Conservation (phyloP, 2,797 vertebrate genomes). For the Hippocampus kuda region DNA sequence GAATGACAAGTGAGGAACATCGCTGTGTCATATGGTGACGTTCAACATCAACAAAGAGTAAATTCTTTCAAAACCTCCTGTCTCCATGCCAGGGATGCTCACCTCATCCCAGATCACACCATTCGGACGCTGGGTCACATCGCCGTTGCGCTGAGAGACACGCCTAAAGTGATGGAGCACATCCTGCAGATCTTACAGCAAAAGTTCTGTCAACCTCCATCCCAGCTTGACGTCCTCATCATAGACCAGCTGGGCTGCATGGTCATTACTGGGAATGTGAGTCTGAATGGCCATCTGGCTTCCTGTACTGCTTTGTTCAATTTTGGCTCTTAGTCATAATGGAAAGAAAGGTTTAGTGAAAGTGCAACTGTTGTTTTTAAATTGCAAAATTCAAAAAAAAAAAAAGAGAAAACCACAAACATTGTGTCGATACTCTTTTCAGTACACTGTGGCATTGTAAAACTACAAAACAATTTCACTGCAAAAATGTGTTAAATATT, state of each 20-base stretch:
- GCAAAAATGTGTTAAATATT: not conserved
- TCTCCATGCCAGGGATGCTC: constrained; percentile 76
- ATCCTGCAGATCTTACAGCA: constrained; percentile 96
- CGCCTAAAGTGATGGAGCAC: constrained; percentile 91
- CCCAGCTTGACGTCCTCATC: constrained; percentile 88
- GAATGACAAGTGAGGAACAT: constrained; percentile 80
- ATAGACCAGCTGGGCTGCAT: constrained; percentile 94
- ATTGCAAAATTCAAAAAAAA: not conserved
- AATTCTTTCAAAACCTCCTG: not conserved
- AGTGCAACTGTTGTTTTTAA: not conserved
- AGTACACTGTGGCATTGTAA: too few relatives aligned
- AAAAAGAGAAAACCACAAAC: not conserved
- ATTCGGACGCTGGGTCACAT: constrained; percentile 93
- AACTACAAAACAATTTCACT: too few relatives aligned
- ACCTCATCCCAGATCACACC: constrained; percentile 93
- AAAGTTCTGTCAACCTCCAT: constrained; percentile 93
- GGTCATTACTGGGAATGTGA: constrained; percentile 95
- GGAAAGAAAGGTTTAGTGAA: not conserved
- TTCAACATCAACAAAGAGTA: not conserved
- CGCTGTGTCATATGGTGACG: not conserved
- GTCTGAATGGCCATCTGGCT: constrained; percentile 26
- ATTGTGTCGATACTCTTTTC: too few relatives aligned
- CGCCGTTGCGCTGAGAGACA: constrained; percentile 87
- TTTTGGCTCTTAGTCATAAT: not conserved
- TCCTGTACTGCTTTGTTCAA: not conserved